These are phyloP conservation scores for Aplidium turbinatum DNA, from an alignment of 23 tunicate species.

Conservation along the genomic window DNA sequence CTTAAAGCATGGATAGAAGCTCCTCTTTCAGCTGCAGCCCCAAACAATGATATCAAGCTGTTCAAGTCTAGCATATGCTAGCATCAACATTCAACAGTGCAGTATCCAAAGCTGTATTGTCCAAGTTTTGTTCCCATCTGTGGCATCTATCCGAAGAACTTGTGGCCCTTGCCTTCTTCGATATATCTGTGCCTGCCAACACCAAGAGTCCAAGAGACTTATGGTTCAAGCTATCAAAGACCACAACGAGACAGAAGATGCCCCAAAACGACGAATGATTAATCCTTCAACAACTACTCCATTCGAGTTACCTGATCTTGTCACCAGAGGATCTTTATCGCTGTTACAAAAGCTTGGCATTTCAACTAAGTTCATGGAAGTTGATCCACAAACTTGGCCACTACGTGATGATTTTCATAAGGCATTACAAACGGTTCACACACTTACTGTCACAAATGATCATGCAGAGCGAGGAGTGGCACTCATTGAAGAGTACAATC, in stretches of 20 bases:
- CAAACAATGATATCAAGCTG: slow-evolving; percentile 23
- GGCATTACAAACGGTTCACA: background rate
- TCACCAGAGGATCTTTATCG: background rate
- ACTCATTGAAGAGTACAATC: slow-evolving; percentile 12
- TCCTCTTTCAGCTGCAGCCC: slow-evolving; percentile 9
- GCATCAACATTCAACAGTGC: slow-evolving; percentile 23
- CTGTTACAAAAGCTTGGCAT: slow-evolving; percentile 27
- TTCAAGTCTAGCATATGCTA: too few species aligned
- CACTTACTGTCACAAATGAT: slow-evolving; percentile 21
- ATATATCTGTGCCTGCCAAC: background rate
- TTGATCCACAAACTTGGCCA: slow-evolving; percentile 14
- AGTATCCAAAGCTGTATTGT: slow-evolving; percentile 24
- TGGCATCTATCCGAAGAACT: slow-evolving; percentile 23
- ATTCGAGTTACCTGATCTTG: slow-evolving; percentile 12
- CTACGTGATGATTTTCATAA: background rate
- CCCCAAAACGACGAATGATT: slow-evolving; percentile 11
- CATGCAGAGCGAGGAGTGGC: slow-evolving; percentile 35
- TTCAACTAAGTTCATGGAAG: background rate
- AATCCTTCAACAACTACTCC: background rate
- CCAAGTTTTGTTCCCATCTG: slow-evolving; percentile 17
- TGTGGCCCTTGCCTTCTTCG: slow-evolving; percentile 5
- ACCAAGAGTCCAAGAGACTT: background rate
- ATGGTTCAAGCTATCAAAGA: slow-evolving; percentile 15
- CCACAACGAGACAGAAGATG: slow-evolving; percentile 13
- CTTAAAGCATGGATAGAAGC: slow-evolving; percentile 32